Base-by-base conservation (phyloP, 2,113 vertebrate species). In the Xyrauchen texanus region DNA sequence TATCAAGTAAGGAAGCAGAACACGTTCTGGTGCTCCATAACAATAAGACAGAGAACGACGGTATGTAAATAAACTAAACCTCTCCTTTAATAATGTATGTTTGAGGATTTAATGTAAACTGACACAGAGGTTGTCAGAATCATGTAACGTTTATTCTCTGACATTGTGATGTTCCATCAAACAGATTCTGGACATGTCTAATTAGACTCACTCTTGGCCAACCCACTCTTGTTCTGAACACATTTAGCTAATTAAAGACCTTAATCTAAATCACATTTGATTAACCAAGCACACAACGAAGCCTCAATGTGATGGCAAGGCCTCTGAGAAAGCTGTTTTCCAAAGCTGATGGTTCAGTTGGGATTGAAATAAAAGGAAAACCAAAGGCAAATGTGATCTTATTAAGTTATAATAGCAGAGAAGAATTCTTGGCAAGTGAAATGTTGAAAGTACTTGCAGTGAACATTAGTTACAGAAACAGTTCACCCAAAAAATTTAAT, bases 241-340 rank as follows among this genome's bases (percentile, higher is more conserved):
- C 71, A 76, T 76, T 81, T 53, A 66, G 42, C 55, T 76, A 69
- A 81, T 81, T 81, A 81, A 49, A 58, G 57, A 76, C 51, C 79
- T 64, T 80, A 57, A 80, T 72, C 45, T 68, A 76, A 81, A 68
- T 76, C 72, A 51, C 57, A 68, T 81, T 68, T 76, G 57, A 75
- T 76, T 61, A 81, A 45, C 72, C 55, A 68, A 71, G 34, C 68
- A 71, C 11, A 52, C 68, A n/a, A 10, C 44, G 52, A 15, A 61
- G 46, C 65, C 52, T 15, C 5, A 3, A 15, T 68, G 57, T 76
- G 55, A 66, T 42, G 47, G 72, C 11, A 8, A 34, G 55, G 62
- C 55, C 72, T 67, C 13, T 2, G 68, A 53, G 76, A 69, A 62
- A 5, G 51, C 75, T 12, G n/a, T 61, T 58, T 63, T 64, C 15